Evolutionary conservation across 2,888 invertebrate genomes (phyloP).

Genomic region (Kryphioiulus occultus): DNA sequence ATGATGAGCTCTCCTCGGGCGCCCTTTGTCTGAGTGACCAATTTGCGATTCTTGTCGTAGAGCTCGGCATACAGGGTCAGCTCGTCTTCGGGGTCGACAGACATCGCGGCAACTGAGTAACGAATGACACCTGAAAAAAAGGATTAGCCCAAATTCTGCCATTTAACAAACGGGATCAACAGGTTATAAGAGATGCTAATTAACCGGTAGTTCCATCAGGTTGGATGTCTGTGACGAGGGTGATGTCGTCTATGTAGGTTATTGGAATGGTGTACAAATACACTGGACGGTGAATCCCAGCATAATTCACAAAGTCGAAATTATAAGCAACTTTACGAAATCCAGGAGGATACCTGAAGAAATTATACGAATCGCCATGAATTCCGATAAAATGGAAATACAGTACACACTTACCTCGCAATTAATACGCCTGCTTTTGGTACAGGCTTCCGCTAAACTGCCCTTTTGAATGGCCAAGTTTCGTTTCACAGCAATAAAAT

Average conservation of each 20-base stretch:
- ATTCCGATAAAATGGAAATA: background rate
- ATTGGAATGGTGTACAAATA: conserved; percentile 86
- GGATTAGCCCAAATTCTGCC: background rate
- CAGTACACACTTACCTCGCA: too few relatives aligned
- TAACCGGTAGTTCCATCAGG: conserved; percentile 54
- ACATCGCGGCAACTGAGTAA: background rate
- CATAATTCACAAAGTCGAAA: conserved; percentile 98
- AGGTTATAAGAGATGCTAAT: background rate
- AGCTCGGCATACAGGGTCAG: conserved; percentile 46
- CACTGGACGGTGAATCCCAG: conserved; percentile 94
- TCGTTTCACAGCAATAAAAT: too few relatives aligned
- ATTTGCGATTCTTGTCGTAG: conserved; percentile 56
- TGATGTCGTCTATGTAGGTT: conserved; percentile 84
- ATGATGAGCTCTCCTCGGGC: conserved; percentile 72
- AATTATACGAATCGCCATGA: background rate
- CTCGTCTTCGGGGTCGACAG: conserved; percentile 6
- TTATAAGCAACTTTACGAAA: conserved; percentile 78
- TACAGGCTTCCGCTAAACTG: too few relatives aligned
- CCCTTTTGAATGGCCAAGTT: too few relatives aligned
- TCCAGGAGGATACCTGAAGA: conserved; percentile 68
- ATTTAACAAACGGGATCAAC: too few relatives aligned
- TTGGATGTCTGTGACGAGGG: conserved; percentile 70
- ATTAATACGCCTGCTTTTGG: too few relatives aligned
- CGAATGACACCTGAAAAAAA: conserved; percentile 15
- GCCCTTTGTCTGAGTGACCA: conserved; percentile 59